Base-by-base conservation (phyloP, 2,113 vertebrate genomes). In the Aplodontia rufa region DNA sequence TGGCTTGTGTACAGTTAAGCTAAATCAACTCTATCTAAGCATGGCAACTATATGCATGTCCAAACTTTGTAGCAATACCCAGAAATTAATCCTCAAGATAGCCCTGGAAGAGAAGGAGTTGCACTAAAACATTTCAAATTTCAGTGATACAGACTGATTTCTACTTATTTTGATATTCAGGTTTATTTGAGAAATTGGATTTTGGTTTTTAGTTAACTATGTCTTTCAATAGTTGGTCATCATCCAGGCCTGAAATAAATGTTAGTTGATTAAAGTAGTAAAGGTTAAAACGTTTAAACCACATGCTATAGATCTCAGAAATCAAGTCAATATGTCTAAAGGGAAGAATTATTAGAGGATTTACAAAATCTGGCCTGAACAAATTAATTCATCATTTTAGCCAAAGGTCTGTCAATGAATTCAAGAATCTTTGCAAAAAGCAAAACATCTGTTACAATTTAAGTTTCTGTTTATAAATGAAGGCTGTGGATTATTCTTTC, bases 321-420 rank as follows among this genome's bases (percentile, higher is more conserved):
- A 98, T 99, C 97, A 98, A 98, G 97, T 98, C 98, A 98, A 98
- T 98, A 98, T 98, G 98, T 98, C 96, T 96, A 98, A 97, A 98
- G 96, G 94, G 95, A 98, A 98, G 98, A 99, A 98, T 98, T 98
- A 98, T 98, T 98, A 98, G 97, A 98, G 96, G 97, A 98, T 98
- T 98, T 98, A 98, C 98, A 97, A 98, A 99, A 98, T 98, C 96
- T 3, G 74, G 96, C 96, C 94, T 0, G 90, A 98, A 98, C 98
- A 99, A 99, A 98, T 98, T 98, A 99, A 98, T 99, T 98, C 97
- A 98, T 98, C 98, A 97, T 97, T 98, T 98, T 98, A 98, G 97
- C 97, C 98, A 98, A 98, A 98, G 93, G 94, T 95, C 96, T 98
- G 98, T 98, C 98, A 98, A 98, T 98, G 97, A 98, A 98, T 98